phyloP scores from a whole-genome alignment of 2,113 vertebrate species.

The Gnathonemus echidnorhynchus region DNA sequence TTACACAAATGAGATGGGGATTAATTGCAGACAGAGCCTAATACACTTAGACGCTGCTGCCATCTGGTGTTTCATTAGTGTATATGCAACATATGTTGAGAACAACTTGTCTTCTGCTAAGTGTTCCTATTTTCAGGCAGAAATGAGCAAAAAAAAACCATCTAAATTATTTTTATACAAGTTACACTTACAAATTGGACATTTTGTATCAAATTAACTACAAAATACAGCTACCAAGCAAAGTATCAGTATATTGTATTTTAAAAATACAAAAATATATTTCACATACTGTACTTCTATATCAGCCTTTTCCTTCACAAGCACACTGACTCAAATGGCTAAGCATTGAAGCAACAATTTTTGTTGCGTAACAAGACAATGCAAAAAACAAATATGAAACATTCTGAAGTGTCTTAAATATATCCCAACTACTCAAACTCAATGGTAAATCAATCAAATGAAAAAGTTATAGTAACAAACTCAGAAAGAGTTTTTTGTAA shows the following conservation, averaged over 20 bases:
- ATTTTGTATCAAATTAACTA: not conserved
- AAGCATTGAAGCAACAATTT: not conserved
- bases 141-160: not conserved
- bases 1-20: not conserved
- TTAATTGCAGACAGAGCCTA: not conserved
- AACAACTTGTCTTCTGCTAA: not conserved
- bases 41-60: not conserved
- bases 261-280: not conserved
- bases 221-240: not conserved
- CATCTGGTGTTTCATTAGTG: constrained; percentile 1
- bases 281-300: not conserved
- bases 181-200: not conserved
- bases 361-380: not conserved
- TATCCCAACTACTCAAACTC: not conserved
- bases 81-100: not conserved
- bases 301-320: not conserved
- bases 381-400: not conserved
- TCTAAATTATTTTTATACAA: not conserved
- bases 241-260: not conserved
- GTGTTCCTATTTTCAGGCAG: not conserved
- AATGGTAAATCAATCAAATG: not conserved
- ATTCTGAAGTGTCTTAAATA: not conserved
- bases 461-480: not conserved
- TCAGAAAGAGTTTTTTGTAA: not conserved
- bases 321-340: not conserved